Evolutionary conservation across 1,140 invertebrate species (phyloP).

Genomic region (Trinorchestia longiramus): DNA sequence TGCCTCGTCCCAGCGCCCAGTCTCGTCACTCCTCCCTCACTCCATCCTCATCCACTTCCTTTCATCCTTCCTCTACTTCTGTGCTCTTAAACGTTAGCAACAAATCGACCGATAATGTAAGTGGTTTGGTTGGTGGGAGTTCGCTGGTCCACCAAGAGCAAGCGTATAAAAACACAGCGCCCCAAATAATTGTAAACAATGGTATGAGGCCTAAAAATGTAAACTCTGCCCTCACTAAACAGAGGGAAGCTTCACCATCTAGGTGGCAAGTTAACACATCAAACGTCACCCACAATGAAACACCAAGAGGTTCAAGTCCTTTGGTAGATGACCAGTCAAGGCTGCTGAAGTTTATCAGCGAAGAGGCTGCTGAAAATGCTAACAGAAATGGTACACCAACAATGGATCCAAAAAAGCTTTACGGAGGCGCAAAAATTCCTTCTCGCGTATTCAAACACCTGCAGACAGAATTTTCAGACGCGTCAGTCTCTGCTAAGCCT

Average conservation of each 20-base stretch:
- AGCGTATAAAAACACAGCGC: not conserved
- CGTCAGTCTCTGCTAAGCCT: conserved; percentile 14
- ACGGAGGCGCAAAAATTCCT: conserved; percentile 85
- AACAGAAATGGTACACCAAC: conserved; percentile 25
- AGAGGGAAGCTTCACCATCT: conserved; percentile 26
- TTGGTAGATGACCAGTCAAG: conserved; percentile 56
- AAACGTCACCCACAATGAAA: not conserved
- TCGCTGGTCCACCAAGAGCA: not conserved
- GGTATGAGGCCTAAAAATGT: not conserved
- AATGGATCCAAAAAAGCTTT: conserved; percentile 69
- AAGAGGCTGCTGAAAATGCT: conserved; percentile 54
- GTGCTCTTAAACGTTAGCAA: not conserved
- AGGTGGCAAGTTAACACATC: conserved; percentile 16
- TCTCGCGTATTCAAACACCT: conserved; percentile 87
- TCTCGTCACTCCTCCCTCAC: not conserved
- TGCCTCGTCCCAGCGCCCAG: not conserved
- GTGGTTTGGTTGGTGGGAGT: not conserved
- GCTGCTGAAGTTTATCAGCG: conserved; percentile 61
- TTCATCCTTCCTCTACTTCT: conserved; percentile 35
- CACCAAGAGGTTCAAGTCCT: conserved; percentile 21
- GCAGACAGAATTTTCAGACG: conserved; percentile 71
- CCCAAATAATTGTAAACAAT: conserved; percentile 6
- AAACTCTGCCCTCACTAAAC: conserved; percentile 10
- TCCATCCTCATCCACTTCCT: not conserved
- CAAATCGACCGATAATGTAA: not conserved